Evolutionary conservation across 1,140 invertebrate genomes (phyloP).

Genomic region (Ladona fulva): DNA sequence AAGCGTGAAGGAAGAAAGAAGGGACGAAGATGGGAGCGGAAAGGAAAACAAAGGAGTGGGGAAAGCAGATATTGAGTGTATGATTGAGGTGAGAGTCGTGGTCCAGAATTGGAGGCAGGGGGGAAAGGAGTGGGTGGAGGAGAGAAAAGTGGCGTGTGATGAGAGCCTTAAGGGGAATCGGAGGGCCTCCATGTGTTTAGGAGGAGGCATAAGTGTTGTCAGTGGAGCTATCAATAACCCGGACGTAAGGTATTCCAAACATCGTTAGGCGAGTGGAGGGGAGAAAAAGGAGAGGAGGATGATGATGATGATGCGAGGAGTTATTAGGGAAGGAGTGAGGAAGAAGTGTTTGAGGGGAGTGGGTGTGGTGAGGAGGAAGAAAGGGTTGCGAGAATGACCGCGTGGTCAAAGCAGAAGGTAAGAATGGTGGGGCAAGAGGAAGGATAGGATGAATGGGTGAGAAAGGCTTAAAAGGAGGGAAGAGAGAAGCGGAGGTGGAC

Average conservation of each 20-base stretch:
- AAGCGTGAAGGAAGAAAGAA: neutral
- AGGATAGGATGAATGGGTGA: no score
- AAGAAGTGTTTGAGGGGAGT: no score
- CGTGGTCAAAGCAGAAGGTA: no score
- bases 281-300: neutral
- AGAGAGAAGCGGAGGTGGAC: no score
- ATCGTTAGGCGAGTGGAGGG: neutral
- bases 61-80: no score
- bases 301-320: neutral
- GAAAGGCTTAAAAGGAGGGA: no score
- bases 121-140: neutral
- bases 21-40: neutral
- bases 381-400: no score
- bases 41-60: neutral
- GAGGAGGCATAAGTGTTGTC: conserved; percentile 7
- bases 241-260: conserved; percentile 4
- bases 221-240: conserved; percentile 8
- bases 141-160: neutral
- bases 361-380: no score
- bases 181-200: neutral
- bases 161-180: neutral
- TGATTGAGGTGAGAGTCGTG: no score
- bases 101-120: neutral
- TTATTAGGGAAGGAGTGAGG: neutral
- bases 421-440: no score